phyloP scores from a whole-genome alignment of 2,797 vertebrate species.

The Echeneis naucrates region DNA sequence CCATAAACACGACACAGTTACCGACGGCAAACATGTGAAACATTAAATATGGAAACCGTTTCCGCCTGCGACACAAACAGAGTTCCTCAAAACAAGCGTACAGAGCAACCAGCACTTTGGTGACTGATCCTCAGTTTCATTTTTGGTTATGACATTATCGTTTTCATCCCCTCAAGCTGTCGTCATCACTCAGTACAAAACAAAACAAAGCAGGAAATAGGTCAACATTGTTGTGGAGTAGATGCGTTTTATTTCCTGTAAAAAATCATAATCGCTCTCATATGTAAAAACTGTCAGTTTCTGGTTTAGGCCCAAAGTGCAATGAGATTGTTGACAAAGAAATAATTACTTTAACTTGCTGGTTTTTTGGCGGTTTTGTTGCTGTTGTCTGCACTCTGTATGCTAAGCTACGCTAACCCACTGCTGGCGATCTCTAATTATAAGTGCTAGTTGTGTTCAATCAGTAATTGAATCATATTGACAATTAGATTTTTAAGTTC shows the following conservation, averaged over 20 bases:
- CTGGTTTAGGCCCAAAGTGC: not conserved
- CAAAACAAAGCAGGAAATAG: too few relatives aligned
- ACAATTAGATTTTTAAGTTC: too few relatives aligned
- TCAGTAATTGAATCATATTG: too few relatives aligned
- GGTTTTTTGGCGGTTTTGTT: not conserved
- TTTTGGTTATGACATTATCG: too few relatives aligned
- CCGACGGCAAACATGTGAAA: constrained; percentile 1
- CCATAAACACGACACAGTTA: constrained; percentile 4
- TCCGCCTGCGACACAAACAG: not conserved
- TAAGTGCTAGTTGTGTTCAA: too few relatives aligned
- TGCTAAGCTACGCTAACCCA: not conserved
- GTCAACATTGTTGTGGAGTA: too few relatives aligned
- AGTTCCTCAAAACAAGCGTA: constrained; percentile 10
- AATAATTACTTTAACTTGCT: not conserved
- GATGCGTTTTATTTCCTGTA: too few relatives aligned
- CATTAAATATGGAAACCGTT: constrained; percentile 21
- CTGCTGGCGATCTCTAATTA: not conserved
- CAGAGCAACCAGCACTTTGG: not conserved
- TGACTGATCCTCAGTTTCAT: too few relatives aligned
- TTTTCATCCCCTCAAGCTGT: too few relatives aligned
- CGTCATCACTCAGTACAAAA: too few relatives aligned
- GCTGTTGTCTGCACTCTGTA: not conserved
- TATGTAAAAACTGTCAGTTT: not conserved
- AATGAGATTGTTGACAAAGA: too few relatives aligned
- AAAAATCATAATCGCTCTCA: too few relatives aligned